These are phyloP conservation scores for Semnopithecus entellus DNA, from an alignment of 2,113 vertebrate genomes.

Conservation along the genomic window DNA sequence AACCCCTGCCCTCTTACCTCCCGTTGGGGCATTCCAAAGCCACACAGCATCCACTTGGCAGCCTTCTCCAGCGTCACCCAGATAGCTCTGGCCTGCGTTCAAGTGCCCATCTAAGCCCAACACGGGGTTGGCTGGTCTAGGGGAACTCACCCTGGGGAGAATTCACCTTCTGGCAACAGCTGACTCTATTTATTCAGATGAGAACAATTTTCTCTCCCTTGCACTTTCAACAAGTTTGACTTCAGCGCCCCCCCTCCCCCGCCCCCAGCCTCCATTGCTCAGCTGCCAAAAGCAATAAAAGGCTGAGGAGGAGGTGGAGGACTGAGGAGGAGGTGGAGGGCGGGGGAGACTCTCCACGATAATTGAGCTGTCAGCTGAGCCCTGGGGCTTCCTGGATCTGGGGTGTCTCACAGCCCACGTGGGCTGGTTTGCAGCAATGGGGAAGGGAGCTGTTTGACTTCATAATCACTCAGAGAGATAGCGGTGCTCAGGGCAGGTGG, in stretches of 20 bases:
- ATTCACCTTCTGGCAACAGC: slow-evolving; percentile 64
- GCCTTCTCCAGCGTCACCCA: neutral
- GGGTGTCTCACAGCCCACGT: slow-evolving; percentile 37
- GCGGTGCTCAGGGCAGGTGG: neutral
- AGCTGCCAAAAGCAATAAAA: slow-evolving; percentile 81
- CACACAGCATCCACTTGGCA: neutral
- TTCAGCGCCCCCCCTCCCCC: neutral
- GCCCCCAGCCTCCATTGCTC: neutral
- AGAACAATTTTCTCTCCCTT: slow-evolving; percentile 82
- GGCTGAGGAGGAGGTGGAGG: slow-evolving; percentile 43
- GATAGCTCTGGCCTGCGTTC: neutral
- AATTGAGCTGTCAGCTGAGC: slow-evolving; percentile 68
- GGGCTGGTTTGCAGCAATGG: slow-evolving; percentile 18
- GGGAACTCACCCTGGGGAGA: slow-evolving; percentile 55
- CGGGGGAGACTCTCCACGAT: slow-evolving; percentile 25
- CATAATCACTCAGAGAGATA: slow-evolving; percentile 53
- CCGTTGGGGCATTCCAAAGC: neutral
- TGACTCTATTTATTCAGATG: slow-evolving; percentile 82
- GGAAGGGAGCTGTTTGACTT: slow-evolving; percentile 42
- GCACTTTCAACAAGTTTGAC: slow-evolving; percentile 75
- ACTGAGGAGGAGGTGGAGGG: neutral
- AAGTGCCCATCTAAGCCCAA: neutral
- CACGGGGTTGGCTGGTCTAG: neutral
- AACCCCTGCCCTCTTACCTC: neutral
- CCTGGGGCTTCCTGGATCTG: slow-evolving; percentile 60